A percentile compares a stretch with the other conserved stretches of the same genome.
Evolutionary conservation across 2,113 vertebrate species (phyloP).

Genomic region (Psophia crepitans): DNA sequence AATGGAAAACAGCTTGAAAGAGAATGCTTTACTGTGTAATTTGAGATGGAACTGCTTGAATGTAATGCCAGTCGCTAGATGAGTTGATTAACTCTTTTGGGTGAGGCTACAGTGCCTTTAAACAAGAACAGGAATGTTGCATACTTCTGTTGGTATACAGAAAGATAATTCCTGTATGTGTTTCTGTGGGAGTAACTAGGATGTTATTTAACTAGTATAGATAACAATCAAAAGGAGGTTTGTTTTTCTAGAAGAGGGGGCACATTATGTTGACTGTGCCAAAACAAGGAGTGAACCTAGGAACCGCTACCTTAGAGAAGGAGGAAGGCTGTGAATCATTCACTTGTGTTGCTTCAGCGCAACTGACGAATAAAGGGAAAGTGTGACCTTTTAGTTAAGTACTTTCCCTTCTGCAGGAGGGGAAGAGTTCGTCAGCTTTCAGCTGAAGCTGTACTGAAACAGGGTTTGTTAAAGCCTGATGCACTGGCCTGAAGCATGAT

Average conservation of each 20-base stretch:
- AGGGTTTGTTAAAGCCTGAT: fast-evolving
- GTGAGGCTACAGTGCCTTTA: neutral
- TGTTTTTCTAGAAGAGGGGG: neutral
- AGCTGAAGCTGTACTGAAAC: neutral
- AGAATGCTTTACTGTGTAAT: neutral
- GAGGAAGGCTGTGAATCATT: neutral
- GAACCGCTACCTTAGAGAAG: neutral
- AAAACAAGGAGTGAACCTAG: neutral
- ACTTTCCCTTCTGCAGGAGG: neutral
- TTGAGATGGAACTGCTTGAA: neutral
- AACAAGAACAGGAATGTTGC: neutral
- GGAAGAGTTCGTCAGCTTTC: neutral
- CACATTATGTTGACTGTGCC: neutral
- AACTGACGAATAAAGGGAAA: neutral
- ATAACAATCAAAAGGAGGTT: neutral
- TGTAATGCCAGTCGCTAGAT: neutral
- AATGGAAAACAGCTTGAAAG: neutral
- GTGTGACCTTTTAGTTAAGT: neutral
- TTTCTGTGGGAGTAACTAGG: neutral
- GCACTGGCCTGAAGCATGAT: neutral
- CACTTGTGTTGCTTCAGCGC: neutral
- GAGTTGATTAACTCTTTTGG: neutral
- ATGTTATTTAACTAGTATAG: neutral
- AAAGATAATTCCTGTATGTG: neutral
- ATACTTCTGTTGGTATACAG: neutral